Evolutionary conservation across 1,140 invertebrate genomes (phyloP).

Genomic region (Tetranychus urticae): DNA sequence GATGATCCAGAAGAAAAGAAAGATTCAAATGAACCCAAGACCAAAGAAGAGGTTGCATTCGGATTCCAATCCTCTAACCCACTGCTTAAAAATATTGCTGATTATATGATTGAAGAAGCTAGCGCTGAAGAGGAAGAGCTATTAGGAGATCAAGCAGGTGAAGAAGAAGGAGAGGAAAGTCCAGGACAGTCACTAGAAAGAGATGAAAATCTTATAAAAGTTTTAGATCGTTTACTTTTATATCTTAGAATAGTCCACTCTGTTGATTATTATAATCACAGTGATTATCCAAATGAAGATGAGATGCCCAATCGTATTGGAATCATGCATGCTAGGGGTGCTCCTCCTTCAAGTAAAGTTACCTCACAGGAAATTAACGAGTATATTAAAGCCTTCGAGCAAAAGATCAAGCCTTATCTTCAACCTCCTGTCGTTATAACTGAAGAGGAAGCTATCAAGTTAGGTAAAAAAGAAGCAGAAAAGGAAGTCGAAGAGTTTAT

Average conservation of each 20-base stretch:
- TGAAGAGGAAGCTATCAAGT: slow-evolving; percentile 55
- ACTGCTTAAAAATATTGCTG: slow-evolving; percentile 84
- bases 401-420: slow-evolving; percentile 66
- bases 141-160: slow-evolving; percentile 36
- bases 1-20: slow-evolving; percentile 17
- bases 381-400: slow-evolving; percentile 52
- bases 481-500: slow-evolving; percentile 82
- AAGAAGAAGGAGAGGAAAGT: slow-evolving; percentile 28
- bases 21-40: slow-evolving; percentile 9
- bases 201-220: slow-evolving; percentile 45
- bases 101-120: slow-evolving; percentile 93
- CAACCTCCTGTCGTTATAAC: slow-evolving; percentile 37
- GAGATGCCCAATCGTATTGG: slow-evolving; percentile 98
- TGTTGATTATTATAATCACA: slow-evolving; percentile 95
- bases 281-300: slow-evolving; percentile 97
- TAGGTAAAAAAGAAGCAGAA: slow-evolving; percentile 65
- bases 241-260: slow-evolving; percentile 94
- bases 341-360: slow-evolving; percentile 48
- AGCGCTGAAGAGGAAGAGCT: slow-evolving; percentile 93
- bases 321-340: slow-evolving; percentile 82
- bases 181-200: slow-evolving; percentile 31
- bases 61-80: slow-evolving; percentile 63
- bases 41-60: slow-evolving; percentile 23
- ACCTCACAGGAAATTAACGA: slow-evolving; percentile 32
- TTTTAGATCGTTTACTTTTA: slow-evolving; percentile 56